Percentiles rank a stretch among this genome's conserved stretches.
Evolutionary conservation across 2,797 vertebrate species (phyloP).

Genomic region (Ambastaia sidthimunki): DNA sequence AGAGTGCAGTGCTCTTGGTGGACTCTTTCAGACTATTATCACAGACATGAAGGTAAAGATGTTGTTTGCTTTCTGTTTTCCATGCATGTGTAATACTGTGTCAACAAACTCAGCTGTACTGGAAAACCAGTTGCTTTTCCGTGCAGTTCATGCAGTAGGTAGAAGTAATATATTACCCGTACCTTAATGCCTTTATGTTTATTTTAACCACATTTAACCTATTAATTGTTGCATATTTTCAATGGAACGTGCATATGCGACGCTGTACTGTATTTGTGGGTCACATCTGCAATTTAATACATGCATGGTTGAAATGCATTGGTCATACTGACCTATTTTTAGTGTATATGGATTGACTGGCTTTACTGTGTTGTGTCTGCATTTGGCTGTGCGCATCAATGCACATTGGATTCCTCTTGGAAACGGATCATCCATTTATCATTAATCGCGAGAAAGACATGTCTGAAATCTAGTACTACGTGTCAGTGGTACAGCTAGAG

Average conservation of each 20-base stretch:
- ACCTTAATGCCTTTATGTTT: neutral
- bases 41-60: constrained; percentile 95
- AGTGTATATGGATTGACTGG: neutral
- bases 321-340: constrained; percentile 7
- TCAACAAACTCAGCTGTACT: neutral
- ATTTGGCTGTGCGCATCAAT: neutral
- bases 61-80: neutral
- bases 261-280: neutral
- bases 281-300: neutral
- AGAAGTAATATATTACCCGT: neutral
- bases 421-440: neutral
- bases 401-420: neutral
- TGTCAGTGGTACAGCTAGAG: neutral
- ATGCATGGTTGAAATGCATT: neutral
- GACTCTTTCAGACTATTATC: constrained; percentile 96
- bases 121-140: constrained; percentile 1
- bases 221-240: neutral
- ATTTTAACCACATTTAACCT: neutral
- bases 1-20: constrained; percentile 95
- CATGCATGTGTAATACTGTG: neutral
- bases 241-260: neutral
- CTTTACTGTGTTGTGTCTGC: neutral
- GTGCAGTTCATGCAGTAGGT: too few species aligned
- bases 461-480: neutral
- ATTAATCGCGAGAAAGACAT: neutral